phyloP scores from a whole-genome alignment of 1,140 invertebrate species.

The Pseudomyrmex pallidus region DNA sequence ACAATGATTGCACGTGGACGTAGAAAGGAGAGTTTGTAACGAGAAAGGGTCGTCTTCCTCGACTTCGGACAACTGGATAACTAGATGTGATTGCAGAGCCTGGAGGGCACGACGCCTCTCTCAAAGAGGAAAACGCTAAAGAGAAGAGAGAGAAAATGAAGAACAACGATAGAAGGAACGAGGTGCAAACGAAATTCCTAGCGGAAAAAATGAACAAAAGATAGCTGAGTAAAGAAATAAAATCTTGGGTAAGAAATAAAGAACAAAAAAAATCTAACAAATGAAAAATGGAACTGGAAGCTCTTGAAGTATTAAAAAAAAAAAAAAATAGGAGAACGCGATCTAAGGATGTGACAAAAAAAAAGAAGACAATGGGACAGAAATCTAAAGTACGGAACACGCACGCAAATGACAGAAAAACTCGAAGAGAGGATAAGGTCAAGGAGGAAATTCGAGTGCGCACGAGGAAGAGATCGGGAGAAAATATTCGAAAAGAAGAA shows the following conservation, averaged over 20 bases:
- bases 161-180: neutral
- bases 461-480: slow-evolving; percentile 42
- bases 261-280: too few species aligned
- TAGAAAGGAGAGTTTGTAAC: slow-evolving; percentile 27
- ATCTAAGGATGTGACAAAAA: neutral
- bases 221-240: neutral
- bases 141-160: slow-evolving; percentile 4
- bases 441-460: slow-evolving; percentile 7
- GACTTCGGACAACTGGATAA: slow-evolving; percentile 36
- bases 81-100: slow-evolving; percentile 52
- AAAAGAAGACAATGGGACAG: neutral
- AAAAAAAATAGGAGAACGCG: neutral
- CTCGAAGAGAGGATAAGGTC: neutral
- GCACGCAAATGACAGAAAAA: neutral
- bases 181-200: neutral
- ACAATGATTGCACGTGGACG: slow-evolving; percentile 27
- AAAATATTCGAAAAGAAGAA: slow-evolving; percentile 38
- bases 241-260: neutral
- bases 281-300: too few species aligned
- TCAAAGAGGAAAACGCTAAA: slow-evolving; percentile 35
- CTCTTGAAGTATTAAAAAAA: neutral
- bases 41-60: slow-evolving; percentile 38
- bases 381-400: neutral
- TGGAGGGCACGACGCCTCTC: slow-evolving; percentile 7
- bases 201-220: neutral